Evolutionary conservation across 2,797 vertebrate species (phyloP), one percentile per base, ranked within the genome.

Genomic region (Hyperoplus lanceolatus): DNA sequence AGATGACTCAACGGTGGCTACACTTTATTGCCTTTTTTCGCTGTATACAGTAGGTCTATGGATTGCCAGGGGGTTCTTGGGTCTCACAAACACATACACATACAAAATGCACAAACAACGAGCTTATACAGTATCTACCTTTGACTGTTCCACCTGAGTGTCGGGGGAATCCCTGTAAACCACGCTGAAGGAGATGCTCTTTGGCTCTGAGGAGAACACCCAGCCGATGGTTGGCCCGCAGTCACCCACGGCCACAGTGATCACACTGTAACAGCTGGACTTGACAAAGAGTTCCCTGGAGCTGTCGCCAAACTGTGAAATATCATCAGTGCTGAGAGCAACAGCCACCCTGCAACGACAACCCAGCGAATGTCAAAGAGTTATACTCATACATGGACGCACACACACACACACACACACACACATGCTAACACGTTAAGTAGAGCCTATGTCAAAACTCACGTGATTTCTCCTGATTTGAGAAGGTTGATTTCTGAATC

Each of bases 161-260:
- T 97, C 93, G 11, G 93, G 79, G 0, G 95, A 93, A 77, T 98
- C 97, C 58, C 89, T 95, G 89, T 96, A 97, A 60, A 99, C 95
- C 45, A 99, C 96, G 0, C 97, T 97, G 73, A 99, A 99, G 64
- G 96, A 96, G 91, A 99, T 95, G 75, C 97, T 99, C 91, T 98
- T 99, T 45, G 97, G 97, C 70, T 99, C 97, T 0, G 97, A 99
- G 36, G 97, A 97, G 93, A 99, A 99, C 84, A 97, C 92, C 98
- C 98, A 99, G 92, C 95, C 93, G 85, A 99, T 94, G 65, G 96
- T 96, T 38, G 96, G 94, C 39, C 97, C 97, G 1, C 87, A 77
- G 85, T 97, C 95, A 0, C 72, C 75, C 72, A 96, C 91, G 0
- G 90, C 93, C 72, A 99, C 94, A 51, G 95, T 91, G 87, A 99